Base-by-base conservation (phyloP, 2,888 invertebrate genomes). In the Dione juno region DNA sequence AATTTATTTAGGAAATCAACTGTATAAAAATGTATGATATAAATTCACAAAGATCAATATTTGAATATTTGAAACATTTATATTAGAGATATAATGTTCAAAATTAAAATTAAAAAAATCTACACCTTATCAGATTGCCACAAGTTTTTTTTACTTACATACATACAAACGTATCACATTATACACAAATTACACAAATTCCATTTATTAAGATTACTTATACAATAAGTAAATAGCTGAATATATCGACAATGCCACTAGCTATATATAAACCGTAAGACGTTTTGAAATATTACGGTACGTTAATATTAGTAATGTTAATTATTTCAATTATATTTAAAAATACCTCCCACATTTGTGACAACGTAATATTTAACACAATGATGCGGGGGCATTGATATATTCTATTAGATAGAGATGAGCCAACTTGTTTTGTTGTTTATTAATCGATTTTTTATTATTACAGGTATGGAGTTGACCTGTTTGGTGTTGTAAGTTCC, bases 371-470 rank as follows among this genome's bases (percentile, higher is more conserved):
- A 83, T 82, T 80, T 81, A 76, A 82, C 83, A 91, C 89, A 90
- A 91, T 89, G 86, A 79, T 85, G 91, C 87, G 93, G 90, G 89
- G 92, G 92, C 40, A 87, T 79, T 77, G 81, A 83, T 85, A 82
- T 87, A 87, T 87, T 86, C 86, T 86, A 83, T 82, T 80, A 75
- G 74, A 76, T 76, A 77, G 73, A 74, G 81, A 86, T 89, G 88
- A 90, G 83, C 88, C 85, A 76, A 78, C 79, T 82, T 84, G 82
- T 79, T 28, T 61, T 61, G 45, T 43, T 61, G 45, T 84, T 86
- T 86, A 88, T 83, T 90, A 88, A 91, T 90, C 89, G 86, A 85
- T 88, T 86, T 86, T 73, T 84, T 81, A 88, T 90, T 91, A 90
- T 91, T 90, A 81, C 88, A 88, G 88, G 89, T 91, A 89, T 84